Percentiles rank a stretch among this genome's conserved stretches.
Conservation (phyloP, 2,888 invertebrate species). For the Smittia sp. region DNA sequence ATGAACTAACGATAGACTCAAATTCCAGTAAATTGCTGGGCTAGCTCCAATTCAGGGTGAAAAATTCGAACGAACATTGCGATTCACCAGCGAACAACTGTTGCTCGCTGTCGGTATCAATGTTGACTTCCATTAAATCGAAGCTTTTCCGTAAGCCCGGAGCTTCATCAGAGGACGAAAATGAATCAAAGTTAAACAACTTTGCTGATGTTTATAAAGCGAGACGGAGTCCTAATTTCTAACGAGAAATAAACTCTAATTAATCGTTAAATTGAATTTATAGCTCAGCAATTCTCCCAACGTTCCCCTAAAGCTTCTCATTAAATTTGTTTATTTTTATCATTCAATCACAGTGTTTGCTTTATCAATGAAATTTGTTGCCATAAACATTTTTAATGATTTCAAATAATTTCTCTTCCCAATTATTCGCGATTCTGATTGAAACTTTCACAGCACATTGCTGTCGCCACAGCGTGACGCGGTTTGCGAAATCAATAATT, state of each 20-base stretch:
- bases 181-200: conserved; percentile 4
- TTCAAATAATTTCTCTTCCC: not conserved
- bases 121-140: no score
- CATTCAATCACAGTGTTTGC: conserved; percentile 8
- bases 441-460: not conserved
- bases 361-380: conserved; percentile 13
- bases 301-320: not conserved
- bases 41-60: no score
- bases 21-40: no score
- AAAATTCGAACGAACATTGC: no score
- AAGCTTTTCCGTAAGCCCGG: not conserved
- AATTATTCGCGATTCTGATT: not conserved
- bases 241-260: not conserved
- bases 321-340: not conserved
- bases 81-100: no score
- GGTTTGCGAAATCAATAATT: not conserved
- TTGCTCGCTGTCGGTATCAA: not conserved
- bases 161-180: not conserved
- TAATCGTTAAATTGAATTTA: not conserved
- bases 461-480: not conserved
- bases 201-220: conserved; percentile 1
- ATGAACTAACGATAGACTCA: no score
- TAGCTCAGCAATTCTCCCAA: not conserved
- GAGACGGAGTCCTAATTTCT: not conserved
- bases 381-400: not conserved